A percentile compares a stretch with the other conserved stretches of the same genome.
These are phyloP conservation scores for Deilephila porcellus DNA, from an alignment of 2,888 invertebrate species.

Conservation along the genomic window DNA sequence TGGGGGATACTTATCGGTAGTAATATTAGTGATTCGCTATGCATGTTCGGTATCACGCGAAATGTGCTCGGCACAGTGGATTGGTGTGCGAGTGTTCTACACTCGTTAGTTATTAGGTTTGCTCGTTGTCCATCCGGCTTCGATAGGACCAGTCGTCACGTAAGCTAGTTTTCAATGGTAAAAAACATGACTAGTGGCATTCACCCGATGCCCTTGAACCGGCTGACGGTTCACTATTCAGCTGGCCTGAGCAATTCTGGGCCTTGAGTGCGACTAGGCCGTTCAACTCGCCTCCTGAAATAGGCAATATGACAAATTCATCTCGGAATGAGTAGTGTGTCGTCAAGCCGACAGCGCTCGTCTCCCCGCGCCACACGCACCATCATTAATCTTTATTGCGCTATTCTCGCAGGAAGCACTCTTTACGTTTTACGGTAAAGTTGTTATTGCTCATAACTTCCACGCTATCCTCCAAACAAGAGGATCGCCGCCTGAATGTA, in stretches of 20 bases:
- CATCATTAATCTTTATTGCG: conserved; percentile 57
- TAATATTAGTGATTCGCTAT: conserved; percentile 39
- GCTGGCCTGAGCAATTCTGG: conserved; percentile 72
- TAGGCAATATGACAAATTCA: conserved; percentile 40
- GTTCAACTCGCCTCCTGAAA: conserved; percentile 70
- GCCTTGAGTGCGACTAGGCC: conserved; percentile 76
- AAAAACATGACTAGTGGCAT: conserved; percentile 79
- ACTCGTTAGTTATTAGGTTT: conserved; percentile 60
- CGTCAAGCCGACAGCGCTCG: conserved; percentile 25
- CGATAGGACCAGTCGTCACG: conserved; percentile 69
- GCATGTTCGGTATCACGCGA: conserved; percentile 43
- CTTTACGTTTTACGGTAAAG: conserved; percentile 48
- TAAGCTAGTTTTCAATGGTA: conserved; percentile 68
- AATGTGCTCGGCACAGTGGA: conserved; percentile 43
- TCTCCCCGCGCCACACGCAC: conserved; percentile 29
- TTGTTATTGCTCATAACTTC: conserved; percentile 51
- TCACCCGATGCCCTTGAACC: conserved; percentile 82
- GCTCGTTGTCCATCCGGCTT: conserved; percentile 71
- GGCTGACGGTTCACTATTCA: conserved; percentile 72
- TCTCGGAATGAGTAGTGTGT: conserved; percentile 37
- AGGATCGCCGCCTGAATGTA: not conserved
- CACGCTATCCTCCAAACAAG: conserved; percentile 26
- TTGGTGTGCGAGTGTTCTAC: conserved; percentile 39
- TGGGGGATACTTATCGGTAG: conserved; percentile 42
- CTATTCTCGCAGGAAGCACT: conserved; percentile 49